A percentile compares a stretch with the other conserved stretches of the same genome.
phyloP scores from a whole-genome alignment of 2,113 vertebrate genomes.

The Uropsilus gracilis region DNA sequence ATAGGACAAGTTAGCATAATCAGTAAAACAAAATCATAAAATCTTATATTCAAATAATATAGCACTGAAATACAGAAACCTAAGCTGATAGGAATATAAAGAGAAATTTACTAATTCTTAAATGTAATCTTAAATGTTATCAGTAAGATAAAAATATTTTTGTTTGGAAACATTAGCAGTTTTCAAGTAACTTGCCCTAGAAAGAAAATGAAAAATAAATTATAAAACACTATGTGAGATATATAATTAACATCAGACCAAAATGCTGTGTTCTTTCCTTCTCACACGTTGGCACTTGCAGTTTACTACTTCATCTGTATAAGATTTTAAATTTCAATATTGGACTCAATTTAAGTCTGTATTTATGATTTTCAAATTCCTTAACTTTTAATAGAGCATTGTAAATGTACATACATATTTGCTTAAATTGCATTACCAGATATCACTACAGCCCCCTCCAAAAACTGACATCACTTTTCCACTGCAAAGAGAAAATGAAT shows the following conservation, averaged over 20 bases:
- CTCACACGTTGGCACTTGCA: not conserved
- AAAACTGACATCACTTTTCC: constrained; percentile 16
- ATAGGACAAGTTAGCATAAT: not conserved
- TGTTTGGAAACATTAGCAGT: not conserved
- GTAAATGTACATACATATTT: not conserved
- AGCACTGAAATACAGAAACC: not conserved
- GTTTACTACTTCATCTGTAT: not conserved
- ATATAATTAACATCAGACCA: not conserved
- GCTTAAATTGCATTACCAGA: not conserved
- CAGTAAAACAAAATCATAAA: not conserved
- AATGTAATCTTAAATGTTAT: no score
- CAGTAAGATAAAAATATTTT: not conserved
- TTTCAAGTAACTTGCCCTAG: not conserved
- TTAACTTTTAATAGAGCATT: not conserved
- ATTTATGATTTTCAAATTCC: not conserved
- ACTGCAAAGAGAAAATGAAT: not conserved
- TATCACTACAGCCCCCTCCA: not conserved
- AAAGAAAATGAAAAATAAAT: not conserved
- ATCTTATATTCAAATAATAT: not conserved
- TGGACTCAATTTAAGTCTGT: not conserved
- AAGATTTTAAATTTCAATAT: not conserved
- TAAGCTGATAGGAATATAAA: not conserved
- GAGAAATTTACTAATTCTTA: not conserved
- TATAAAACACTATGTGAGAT: not conserved
- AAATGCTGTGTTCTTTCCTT: not conserved